Evolutionary conservation across 2,888 invertebrate genomes (phyloP).

Genomic region (Mayetiola destructor): DNA sequence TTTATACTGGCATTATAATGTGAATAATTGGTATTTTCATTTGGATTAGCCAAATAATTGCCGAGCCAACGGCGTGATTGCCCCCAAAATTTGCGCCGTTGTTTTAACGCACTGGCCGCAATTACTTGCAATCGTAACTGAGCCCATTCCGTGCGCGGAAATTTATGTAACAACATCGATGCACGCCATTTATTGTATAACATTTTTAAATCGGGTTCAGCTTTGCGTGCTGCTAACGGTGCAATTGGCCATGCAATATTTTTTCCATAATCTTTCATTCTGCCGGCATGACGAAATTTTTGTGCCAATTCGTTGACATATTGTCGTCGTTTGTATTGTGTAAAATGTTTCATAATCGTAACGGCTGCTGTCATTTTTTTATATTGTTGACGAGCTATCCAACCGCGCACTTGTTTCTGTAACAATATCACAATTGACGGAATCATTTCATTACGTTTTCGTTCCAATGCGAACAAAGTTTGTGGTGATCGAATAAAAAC

Average conservation of each 20-base stretch:
- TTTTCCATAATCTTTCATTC: conserved; percentile 61
- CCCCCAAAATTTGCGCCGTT: conserved; percentile 50
- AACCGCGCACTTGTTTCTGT: conserved; percentile 90
- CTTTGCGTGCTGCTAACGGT: conserved; percentile 50
- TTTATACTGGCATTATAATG: conserved; percentile 52
- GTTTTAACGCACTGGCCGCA: conserved; percentile 56
- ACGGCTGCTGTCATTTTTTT: conserved; percentile 75
- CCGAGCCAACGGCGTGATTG: conserved; percentile 67
- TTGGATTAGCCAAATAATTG: conserved; percentile 56
- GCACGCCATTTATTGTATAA: conserved; percentile 78
- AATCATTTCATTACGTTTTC: conserved; percentile 69
- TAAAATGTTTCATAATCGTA: conserved; percentile 65
- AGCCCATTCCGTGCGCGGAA: conserved; percentile 75
- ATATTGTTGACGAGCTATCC: conserved; percentile 61
- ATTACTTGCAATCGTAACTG: conserved; percentile 67
- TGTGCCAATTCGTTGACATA: conserved; percentile 51
- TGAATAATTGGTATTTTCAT: conserved; percentile 52
- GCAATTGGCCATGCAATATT: conserved; percentile 68
- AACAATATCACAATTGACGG: conserved; percentile 83
- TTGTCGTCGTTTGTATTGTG: conserved; percentile 53
- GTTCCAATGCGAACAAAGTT: conserved; percentile 81
- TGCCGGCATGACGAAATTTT: conserved; percentile 50
- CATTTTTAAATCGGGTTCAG: conserved; percentile 44
- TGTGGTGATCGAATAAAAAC: conserved; percentile 85
- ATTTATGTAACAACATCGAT: conserved; percentile 63